These are phyloP conservation scores for Parnassius glacialis DNA, from an alignment of 2,888 invertebrate species.

Conservation along the genomic window DNA sequence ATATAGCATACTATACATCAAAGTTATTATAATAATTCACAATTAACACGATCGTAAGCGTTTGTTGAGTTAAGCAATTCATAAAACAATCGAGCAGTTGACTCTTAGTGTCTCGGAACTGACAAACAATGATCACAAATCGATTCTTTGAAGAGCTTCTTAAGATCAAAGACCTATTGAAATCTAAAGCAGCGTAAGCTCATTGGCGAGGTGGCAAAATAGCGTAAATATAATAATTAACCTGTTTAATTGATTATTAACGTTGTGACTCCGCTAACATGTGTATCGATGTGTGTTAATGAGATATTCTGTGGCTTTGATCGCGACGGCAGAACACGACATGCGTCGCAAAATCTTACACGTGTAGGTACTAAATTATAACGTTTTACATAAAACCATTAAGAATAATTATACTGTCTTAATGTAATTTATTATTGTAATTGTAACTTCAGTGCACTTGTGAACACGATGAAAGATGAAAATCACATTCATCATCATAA, in stretches of 20 bases:
- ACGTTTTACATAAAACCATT: not conserved
- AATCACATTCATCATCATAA: too few relatives aligned
- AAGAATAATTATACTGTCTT: too few relatives aligned
- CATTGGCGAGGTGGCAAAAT: conserved; percentile 66
- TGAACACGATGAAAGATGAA: too few relatives aligned
- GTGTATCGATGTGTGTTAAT: conserved; percentile 64
- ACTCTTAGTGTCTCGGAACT: conserved; percentile 53
- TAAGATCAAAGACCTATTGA: conserved; percentile 66
- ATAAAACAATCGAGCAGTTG: conserved; percentile 48
- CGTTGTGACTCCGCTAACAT: conserved; percentile 56
- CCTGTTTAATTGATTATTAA: conserved; percentile 78
- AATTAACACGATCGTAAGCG: conserved; percentile 10
- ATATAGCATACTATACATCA: too few relatives aligned
- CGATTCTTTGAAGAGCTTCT: conserved; percentile 53
- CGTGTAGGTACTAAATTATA: conserved; percentile 1
- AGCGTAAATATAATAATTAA: conserved; percentile 73
- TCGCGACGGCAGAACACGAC: conserved; percentile 38
- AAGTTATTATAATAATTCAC: conserved; percentile 1
- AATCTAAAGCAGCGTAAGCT: conserved; percentile 44
- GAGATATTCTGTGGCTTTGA: conserved; percentile 60
- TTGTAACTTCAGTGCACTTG: too few relatives aligned
- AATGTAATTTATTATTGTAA: too few relatives aligned
- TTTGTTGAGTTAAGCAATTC: conserved; percentile 22
- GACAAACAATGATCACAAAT: conserved; percentile 68
- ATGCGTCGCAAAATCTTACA: conserved; percentile 34